Evolutionary conservation across 2,113 vertebrate species (phyloP).

Genomic region (Hucho hucho): DNA sequence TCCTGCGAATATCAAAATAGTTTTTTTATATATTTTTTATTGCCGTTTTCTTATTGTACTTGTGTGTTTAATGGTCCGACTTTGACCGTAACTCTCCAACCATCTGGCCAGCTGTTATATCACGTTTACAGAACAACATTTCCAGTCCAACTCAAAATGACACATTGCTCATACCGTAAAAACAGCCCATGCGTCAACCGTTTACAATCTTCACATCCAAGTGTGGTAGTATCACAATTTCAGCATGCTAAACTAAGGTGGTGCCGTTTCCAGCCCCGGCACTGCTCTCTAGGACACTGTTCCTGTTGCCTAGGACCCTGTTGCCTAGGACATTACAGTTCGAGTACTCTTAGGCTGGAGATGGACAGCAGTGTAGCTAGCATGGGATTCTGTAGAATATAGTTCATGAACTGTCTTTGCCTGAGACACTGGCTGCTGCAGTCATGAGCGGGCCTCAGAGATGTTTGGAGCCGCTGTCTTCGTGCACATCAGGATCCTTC

Average conservation of each 20-base stretch:
- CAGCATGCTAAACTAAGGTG: too few species aligned
- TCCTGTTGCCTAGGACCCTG: not conserved
- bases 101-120: not conserved
- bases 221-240: too few species aligned
- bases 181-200: not conserved
- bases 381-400: not conserved
- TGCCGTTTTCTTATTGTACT: not conserved
- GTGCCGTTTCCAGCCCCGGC: not conserved
- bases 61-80: not conserved
- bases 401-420: not conserved
- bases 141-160: not conserved
- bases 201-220: not conserved
- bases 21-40: not conserved
- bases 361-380: not conserved
- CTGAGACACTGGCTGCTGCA: too few species aligned
- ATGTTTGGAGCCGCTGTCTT: slow-evolving; percentile 1
- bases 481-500: slow-evolving; percentile 18
- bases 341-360: not conserved
- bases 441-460: not conserved
- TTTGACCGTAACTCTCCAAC: not conserved
- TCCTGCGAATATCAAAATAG: not conserved
- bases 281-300: not conserved
- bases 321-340: not conserved
- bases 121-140: too few species aligned
- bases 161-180: not conserved